Conservation (phyloP, 2,113 vertebrate species). For the Noturus placidus region DNA sequence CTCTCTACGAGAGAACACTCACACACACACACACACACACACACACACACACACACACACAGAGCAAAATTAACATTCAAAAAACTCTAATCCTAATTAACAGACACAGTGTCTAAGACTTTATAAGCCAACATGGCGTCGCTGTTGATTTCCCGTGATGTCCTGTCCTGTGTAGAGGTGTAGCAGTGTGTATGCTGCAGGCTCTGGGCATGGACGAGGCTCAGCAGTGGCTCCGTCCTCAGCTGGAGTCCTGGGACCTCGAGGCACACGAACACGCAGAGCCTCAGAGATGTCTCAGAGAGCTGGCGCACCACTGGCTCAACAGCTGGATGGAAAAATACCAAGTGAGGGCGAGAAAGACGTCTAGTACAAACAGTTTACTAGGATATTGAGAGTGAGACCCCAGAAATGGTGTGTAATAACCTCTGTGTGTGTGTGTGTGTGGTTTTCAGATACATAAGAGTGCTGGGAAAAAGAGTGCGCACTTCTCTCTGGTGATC, state of each 20-base stretch:
- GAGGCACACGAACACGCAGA: slow-evolving; percentile 35
- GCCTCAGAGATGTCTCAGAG: slow-evolving; percentile 50
- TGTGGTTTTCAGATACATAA: slow-evolving; percentile 46
- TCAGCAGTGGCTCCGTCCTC: slow-evolving; percentile 56
- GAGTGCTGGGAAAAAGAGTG: slow-evolving; percentile 4
- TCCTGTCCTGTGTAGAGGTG: slow-evolving; percentile 45
- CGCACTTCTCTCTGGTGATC: not conserved
- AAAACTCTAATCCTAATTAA: not conserved
- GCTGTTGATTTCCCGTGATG: too few relatives aligned
- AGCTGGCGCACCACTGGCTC: slow-evolving; percentile 60
- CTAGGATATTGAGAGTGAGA: not conserved
- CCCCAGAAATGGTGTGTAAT: not conserved
- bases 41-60: not conserved
- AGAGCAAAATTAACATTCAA: not conserved
- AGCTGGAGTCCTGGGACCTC: slow-evolving; percentile 59
- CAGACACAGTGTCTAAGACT: not conserved
- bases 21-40: slow-evolving; percentile 3
- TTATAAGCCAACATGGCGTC: not conserved
- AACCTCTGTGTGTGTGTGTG: not conserved
- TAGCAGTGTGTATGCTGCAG: slow-evolving; percentile 48
- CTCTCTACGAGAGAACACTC: not conserved
- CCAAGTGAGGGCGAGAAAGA: slow-evolving; percentile 55
- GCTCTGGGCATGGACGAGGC: slow-evolving; percentile 56
- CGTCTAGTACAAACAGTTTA: not conserved
- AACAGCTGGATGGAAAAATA: slow-evolving; percentile 62